A percentile compares a stretch with the other conserved stretches of the same genome.
These are phyloP conservation scores for Holacanthella duospinosa DNA, from an alignment of 2,888 invertebrate genomes.

Conservation along the genomic window DNA sequence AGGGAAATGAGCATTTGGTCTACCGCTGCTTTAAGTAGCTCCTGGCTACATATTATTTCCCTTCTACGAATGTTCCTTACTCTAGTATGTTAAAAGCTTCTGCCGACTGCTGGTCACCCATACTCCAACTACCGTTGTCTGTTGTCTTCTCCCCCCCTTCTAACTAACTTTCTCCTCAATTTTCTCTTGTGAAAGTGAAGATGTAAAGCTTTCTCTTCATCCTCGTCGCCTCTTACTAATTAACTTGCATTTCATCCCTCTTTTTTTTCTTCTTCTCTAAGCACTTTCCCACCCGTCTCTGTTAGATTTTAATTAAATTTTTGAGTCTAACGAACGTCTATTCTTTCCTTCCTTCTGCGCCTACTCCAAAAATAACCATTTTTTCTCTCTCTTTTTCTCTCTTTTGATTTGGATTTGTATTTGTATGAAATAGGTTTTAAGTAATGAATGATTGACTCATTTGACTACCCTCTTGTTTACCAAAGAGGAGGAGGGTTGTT, in stretches of 20 bases:
- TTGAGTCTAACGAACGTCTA: neutral
- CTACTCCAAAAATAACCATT: constrained; percentile 1
- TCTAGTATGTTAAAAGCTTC: neutral
- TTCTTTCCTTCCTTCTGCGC: neutral
- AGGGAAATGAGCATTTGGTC: neutral
- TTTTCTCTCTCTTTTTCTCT: constrained; percentile 1
- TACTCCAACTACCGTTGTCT: neutral
- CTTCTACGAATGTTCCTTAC: neutral
- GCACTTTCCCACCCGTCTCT: constrained; percentile 22
- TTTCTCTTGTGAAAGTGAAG: neutral
- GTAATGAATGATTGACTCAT: neutral
- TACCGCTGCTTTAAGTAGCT: neutral
- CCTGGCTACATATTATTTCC: neutral
- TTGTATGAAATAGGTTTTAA: too few species aligned
- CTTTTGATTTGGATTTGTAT: neutral
- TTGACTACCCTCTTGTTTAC: neutral
- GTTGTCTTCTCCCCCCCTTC: neutral
- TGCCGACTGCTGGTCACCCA: too few species aligned
- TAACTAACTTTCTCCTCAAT: neutral
- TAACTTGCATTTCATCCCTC: constrained; percentile 29
- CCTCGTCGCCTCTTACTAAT: constrained; percentile 20
- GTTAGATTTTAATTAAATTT: constrained; percentile 17
- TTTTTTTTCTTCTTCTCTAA: constrained; percentile 23
- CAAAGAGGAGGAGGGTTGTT: neutral
- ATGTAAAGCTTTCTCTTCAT: constrained; percentile 3